Evolutionary conservation across 2,113 vertebrate species (phyloP), one percentile per base, ranked within the genome.

Genomic region (Verasper variegatus): DNA sequence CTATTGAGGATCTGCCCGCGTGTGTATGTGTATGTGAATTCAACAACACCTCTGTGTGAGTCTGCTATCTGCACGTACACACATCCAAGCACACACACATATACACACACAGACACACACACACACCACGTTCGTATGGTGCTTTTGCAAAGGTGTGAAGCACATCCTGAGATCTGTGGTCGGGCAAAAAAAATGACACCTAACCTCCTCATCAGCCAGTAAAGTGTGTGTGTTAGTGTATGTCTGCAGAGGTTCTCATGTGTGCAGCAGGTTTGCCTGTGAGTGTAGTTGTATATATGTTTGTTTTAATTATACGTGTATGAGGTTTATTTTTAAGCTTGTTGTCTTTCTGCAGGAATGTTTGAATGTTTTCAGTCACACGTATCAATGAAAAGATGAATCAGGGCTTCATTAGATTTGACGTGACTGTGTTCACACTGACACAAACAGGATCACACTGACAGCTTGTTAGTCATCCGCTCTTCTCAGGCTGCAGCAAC

Each of bases 121-220:
- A 47, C 42, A 47, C 31, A 37, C 35, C 35, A 42, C 3, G 10
- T 11, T 12, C 40, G 10, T 42, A 14, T 68, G 64, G 52, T 51
- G 79, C 49, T 66, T 71, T 14, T 85, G 81, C 81, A 77, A 71
- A 87, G 86, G 82, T 88, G 70, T 65, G 56, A 87, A 75, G 35
- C 49, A 65, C 84, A 75, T 60, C 70, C 67, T 18, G 11, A 56
- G 40, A 58, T 52, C 35, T 70, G 55, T 24, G n/a, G 63, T 74
- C 35, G 51, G 26, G 49, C 20, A 72, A 18, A 51, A 60, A 69
- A 66, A 85, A 56, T 55, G 59, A 49, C 68, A 52, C 68, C 49
- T 68, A 24, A 55, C 66, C 66, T 68, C 42, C 45, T 69, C 45
- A 55, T 62, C 31, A 10, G 49, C 37, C 42, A 45, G 11, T 45